Evolutionary conservation across 2,113 vertebrate genomes (phyloP), one percentile per base, ranked within the genome.

Genomic region (Anguilla japonica): DNA sequence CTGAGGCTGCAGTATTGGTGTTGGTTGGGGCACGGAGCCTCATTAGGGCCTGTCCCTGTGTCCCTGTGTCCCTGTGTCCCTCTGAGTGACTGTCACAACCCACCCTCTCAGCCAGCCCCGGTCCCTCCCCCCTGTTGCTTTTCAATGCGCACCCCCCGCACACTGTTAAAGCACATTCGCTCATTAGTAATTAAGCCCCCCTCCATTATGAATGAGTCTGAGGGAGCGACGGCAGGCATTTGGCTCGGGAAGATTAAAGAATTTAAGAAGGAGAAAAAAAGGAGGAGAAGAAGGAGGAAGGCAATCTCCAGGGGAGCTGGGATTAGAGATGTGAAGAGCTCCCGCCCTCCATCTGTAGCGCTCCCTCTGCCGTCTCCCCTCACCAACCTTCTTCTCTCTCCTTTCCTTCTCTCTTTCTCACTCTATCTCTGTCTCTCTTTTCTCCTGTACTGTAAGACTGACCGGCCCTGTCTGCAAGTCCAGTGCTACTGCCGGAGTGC

Each of bases 111-210:
- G 11, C 5, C 26, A 34, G n/a, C n/a, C n/a, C 71, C 71, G 7
- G 7, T 43, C 1, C 71, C 71, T n/a, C 57, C 3, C 75, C n/a
- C 71, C 67, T 84, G 46, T 82, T 84, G 84, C 84, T 46, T 39
- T 83, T 63, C 3, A 7, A 13, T 80, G 5, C 18, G 26, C 13
- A 3, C 43, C 50, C 50, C 84, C 3, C 50, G 34, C 39, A n/a
- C 83, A 84, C 71, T 84, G 46, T 41, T 87, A 79, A 60, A 81
- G 29, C 81, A 60, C 87, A 85, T 80, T 75, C 50, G 82, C 46
- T 79, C 80, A 78, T 81, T 79, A 63, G 86, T 67, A 82, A 85
- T 63, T 78, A 85, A 88, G 60, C 79, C 22, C 20, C 40, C 53
- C 60, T 79, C 67, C 40, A 34, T 89, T 81, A 84, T 87, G 13